These are phyloP conservation scores for Triplophysa rosa DNA, from an alignment of 2,113 vertebrate species.

Conservation along the genomic window DNA sequence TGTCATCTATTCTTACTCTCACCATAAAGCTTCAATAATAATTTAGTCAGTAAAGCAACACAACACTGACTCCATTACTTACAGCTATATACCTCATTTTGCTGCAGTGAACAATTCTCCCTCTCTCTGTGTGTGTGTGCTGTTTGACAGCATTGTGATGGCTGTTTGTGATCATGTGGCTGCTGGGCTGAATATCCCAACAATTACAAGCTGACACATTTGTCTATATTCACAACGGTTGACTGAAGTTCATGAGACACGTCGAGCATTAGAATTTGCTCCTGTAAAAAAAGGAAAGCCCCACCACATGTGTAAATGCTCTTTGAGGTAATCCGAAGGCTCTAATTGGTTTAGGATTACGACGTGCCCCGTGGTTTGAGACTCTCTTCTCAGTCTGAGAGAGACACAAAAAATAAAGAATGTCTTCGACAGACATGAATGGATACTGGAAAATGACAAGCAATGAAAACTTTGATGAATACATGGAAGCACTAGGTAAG, in stretches of 20 bases:
- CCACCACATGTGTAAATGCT: constrained; percentile 15
- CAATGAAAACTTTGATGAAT: constrained; percentile 42
- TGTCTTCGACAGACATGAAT: constrained; percentile 17
- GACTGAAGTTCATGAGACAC: neutral
- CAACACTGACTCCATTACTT: neutral
- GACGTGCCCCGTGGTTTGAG: constrained; percentile 20
- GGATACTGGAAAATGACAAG: constrained; percentile 34
- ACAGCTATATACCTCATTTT: neutral
- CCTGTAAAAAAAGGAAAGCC: neutral
- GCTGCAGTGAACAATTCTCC: neutral
- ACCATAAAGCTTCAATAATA: neutral
- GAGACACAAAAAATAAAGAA: neutral
- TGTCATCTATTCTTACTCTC: neutral
- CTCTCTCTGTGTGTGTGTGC: neutral
- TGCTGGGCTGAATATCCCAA: constrained; percentile 2
- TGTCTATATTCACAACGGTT: constrained; percentile 12
- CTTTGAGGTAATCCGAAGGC: constrained; percentile 33
- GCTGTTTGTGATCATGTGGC: constrained; percentile 14
- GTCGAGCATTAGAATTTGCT: neutral
- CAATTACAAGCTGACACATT: constrained; percentile 22
- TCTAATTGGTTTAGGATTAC: constrained; percentile 38
- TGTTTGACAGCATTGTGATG: constrained; percentile 15
- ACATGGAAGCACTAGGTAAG: constrained; percentile 42
- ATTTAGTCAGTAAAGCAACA: constrained; percentile 7
- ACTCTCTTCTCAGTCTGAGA: neutral